Conservation (phyloP, 2,888 invertebrate species). For the Tillus elongatus region DNA sequence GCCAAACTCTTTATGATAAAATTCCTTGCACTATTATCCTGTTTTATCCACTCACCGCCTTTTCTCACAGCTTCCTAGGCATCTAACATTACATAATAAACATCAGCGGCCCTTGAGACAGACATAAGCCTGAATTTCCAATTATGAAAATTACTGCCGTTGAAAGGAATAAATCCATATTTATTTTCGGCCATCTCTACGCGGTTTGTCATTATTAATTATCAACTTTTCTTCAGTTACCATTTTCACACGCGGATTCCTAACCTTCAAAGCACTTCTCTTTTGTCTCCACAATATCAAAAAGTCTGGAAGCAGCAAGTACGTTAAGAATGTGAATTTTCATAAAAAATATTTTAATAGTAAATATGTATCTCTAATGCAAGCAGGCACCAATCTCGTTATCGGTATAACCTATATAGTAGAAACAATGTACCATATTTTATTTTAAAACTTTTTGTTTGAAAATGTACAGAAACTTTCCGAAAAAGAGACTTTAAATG, state of each 20-base stretch:
- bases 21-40: constrained; percentile 15
- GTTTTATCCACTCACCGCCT: constrained; percentile 14
- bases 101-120: constrained; percentile 13
- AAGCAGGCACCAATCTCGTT: no score
- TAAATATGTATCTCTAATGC: no score
- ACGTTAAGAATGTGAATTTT: no score
- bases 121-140: constrained; percentile 17
- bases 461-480: no score
- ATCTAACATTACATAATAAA: constrained; percentile 10
- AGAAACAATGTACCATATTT: no score
- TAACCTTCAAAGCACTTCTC: no score
- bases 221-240: not conserved
- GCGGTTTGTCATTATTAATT: not conserved
- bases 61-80: constrained; percentile 6
- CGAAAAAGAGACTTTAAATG: no score
- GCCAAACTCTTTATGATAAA: constrained; percentile 17
- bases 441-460: no score
- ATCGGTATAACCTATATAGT: no score
- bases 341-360: no score
- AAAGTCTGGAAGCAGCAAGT: no score
- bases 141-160: constrained; percentile 17
- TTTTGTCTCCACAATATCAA: no score
- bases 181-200: constrained; percentile 7
- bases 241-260: constrained; percentile 4
- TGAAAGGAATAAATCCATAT: constrained; percentile 15